Percentiles rank a stretch among this genome's conserved stretches.
Conservation (phyloP, 2,113 vertebrate genomes). For the Pollimyrus isidori region DNA sequence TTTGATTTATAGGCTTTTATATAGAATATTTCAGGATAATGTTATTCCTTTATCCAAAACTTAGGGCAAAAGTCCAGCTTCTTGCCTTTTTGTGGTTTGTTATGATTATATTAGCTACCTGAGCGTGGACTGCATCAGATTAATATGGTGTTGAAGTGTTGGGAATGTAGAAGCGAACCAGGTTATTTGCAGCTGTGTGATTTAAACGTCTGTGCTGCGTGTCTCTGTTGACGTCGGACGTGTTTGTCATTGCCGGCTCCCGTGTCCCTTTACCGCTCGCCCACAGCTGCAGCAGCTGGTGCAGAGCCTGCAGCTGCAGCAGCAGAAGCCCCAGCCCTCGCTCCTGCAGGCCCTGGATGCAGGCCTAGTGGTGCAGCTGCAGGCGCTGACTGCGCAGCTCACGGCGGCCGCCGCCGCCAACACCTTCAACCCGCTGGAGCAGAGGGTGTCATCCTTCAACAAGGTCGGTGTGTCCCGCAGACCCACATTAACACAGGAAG, state of each 20-base stretch:
- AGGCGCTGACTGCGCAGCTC: conserved; percentile 93
- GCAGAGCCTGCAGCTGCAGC: conserved; percentile 88
- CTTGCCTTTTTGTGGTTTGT: background rate
- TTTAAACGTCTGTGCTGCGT: conserved; percentile 6
- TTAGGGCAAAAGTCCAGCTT: background rate
- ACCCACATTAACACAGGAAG: background rate
- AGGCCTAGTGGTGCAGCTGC: conserved; percentile 89
- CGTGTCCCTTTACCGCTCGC: background rate
- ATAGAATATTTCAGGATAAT: background rate
- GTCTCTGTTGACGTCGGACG: background rate
- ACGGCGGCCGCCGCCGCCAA: conserved; percentile 92
- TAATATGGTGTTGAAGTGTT: background rate
- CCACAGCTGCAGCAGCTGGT: conserved; percentile 90
- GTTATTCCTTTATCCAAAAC: background rate
- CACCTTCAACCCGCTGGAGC: conserved; percentile 87
- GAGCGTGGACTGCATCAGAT: background rate
- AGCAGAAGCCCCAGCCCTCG: conserved; percentile 96
- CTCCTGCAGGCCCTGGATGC: conserved; percentile 92
- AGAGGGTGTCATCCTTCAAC: conserved; percentile 91
- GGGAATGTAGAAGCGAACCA: background rate
- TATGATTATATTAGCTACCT: background rate
- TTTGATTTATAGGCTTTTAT: background rate
- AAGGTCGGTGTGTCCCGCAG: conserved; percentile 62
- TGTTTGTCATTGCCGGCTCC: background rate
- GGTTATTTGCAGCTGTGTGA: background rate